Conservation (phyloP, 2,888 invertebrate species). For the Bellardia pandia region DNA sequence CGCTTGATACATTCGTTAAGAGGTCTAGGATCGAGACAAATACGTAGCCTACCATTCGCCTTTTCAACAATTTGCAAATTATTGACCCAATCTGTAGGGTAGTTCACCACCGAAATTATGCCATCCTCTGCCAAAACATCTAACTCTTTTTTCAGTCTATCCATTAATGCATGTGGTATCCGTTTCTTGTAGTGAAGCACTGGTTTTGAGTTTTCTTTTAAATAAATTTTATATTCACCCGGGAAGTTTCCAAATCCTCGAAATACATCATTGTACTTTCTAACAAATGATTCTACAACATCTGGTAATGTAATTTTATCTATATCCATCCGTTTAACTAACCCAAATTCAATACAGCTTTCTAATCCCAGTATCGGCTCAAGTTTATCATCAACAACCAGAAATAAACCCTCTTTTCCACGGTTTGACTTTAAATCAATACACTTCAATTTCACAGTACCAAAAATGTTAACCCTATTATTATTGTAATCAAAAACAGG, state of each 20-base stretch:
- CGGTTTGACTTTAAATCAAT: background rate
- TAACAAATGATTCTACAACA: background rate
- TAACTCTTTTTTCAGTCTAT: no score
- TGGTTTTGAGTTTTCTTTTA: background rate
- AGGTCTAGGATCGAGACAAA: slow-evolving; percentile 66
- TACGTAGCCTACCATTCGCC: slow-evolving; percentile 66
- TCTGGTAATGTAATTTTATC: slow-evolving; percentile 6
- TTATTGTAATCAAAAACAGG: slow-evolving; percentile 1
- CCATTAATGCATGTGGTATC: no score
- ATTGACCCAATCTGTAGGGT: slow-evolving; percentile 72
- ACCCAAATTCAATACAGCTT: slow-evolving; percentile 3
- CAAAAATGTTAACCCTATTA: slow-evolving; percentile 3
- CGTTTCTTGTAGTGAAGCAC: slow-evolving; percentile 4
- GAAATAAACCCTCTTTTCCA: background rate
- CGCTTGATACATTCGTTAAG: slow-evolving; percentile 55
- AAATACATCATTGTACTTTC: slow-evolving; percentile 12
- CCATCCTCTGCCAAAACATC: background rate
- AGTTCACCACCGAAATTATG: slow-evolving; percentile 4
- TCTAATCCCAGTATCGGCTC: background rate
- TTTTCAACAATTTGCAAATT: slow-evolving; percentile 74
- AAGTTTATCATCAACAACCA: background rate
- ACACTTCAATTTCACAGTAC: background rate
- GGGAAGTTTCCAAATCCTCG: slow-evolving; percentile 6
- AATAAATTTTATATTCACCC: slow-evolving; percentile 12
- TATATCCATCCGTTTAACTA: slow-evolving; percentile 6